Conservation (phyloP, 1,140 invertebrate species). For the Linepithema humile region DNA sequence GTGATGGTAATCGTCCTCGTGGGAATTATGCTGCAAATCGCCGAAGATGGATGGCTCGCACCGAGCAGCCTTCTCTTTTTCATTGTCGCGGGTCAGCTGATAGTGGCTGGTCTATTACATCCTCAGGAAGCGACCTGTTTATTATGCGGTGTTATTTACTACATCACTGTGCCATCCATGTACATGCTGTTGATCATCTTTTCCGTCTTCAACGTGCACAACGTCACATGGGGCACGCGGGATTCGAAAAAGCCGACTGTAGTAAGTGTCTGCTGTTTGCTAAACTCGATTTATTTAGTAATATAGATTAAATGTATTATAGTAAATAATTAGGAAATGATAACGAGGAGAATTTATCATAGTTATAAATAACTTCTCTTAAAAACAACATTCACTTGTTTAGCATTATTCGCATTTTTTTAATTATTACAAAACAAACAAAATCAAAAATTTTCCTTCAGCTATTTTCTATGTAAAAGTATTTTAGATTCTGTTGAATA, state of each 20-base stretch:
- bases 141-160: constrained; percentile 92
- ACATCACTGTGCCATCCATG: constrained; percentile 96
- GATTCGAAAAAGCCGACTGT: constrained; percentile 84
- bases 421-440: no score
- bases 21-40: constrained; percentile 92
- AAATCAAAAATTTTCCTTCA: no score
- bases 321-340: neutral
- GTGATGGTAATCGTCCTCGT: constrained; percentile 97
- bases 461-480: neutral
- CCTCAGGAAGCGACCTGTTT: constrained; percentile 93
- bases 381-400: no score
- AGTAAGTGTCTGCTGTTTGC: constrained; percentile 46
- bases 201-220: constrained; percentile 95
- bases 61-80: constrained; percentile 93
- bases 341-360: no score
- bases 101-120: constrained; percentile 91
- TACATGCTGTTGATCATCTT: constrained; percentile 96
- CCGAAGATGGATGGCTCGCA: constrained; percentile 91
- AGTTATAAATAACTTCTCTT: no score
- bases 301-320: neutral
- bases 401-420: no score
- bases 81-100: constrained; percentile 86
- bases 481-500: neutral
- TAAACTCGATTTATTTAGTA: neutral
- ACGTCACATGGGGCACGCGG: constrained; percentile 96